These are phyloP conservation scores for Grammatotria lemairii DNA, from an alignment of 2,113 vertebrate genomes.

Conservation along the genomic window DNA sequence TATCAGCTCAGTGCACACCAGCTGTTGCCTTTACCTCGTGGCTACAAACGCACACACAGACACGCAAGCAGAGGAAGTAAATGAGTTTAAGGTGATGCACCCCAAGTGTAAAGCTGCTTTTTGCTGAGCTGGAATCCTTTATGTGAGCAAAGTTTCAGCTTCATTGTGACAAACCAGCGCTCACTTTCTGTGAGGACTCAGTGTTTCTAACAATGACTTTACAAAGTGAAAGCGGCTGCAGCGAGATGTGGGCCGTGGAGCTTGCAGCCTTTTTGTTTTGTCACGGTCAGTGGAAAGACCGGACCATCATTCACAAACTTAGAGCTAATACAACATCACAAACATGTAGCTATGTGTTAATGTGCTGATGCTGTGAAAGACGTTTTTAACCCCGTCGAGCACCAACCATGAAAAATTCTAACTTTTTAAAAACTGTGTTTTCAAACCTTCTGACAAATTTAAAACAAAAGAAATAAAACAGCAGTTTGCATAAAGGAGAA, in stretches of 20 bases:
- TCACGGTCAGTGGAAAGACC: fast-evolving
- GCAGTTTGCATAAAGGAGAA: neutral
- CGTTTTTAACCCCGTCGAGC: neutral
- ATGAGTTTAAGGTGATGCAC: neutral
- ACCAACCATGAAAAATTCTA: neutral
- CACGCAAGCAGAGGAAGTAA: neutral
- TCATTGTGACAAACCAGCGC: neutral
- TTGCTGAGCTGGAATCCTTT: neutral
- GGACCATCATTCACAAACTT: neutral
- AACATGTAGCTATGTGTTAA: neutral
- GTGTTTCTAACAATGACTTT: neutral
- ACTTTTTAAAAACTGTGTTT: neutral
- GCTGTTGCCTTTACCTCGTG: constrained; percentile 7
- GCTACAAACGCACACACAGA: neutral
- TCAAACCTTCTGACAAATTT: neutral
- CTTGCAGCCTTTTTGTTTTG: neutral
- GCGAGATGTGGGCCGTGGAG: neutral
- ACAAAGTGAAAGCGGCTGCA: neutral
- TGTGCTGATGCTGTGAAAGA: neutral
- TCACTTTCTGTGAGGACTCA: neutral
- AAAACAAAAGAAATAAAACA: neutral
- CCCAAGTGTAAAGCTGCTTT: neutral
- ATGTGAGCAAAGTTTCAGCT: neutral
- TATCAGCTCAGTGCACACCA: constrained; percentile 1
- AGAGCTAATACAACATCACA: neutral